phyloP scores from a whole-genome alignment of 1,140 invertebrate species.

The Ganaspis sp. region DNA sequence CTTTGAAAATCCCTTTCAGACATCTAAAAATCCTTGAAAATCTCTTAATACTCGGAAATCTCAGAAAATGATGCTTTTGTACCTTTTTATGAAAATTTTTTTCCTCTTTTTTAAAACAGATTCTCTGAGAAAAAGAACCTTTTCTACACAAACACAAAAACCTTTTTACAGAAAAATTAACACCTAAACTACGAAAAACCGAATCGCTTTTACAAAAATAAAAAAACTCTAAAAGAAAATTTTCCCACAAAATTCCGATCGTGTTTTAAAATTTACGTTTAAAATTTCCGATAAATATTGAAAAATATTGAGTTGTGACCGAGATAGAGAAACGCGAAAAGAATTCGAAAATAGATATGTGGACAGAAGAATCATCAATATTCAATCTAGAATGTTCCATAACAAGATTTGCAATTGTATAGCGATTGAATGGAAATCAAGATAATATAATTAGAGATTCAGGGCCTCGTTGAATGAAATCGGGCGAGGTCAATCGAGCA shows the following conservation, averaged over 20 bases:
- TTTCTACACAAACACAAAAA: too few species aligned
- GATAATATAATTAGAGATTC: constrained; percentile 16
- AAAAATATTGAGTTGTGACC: neutral
- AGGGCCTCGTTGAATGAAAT: constrained; percentile 11
- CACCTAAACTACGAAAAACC: too few species aligned
- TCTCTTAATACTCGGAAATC: too few species aligned
- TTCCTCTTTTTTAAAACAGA: too few species aligned
- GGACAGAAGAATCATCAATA: neutral
- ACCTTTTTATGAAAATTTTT: too few species aligned
- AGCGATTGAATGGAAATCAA: constrained; percentile 31
- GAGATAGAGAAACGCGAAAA: neutral
- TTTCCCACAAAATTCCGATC: too few species aligned
- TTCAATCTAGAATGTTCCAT: constrained; percentile 16
- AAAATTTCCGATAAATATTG: neutral
- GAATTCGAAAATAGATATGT: neutral
- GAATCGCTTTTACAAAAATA: too few species aligned
- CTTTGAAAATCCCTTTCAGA: neutral
- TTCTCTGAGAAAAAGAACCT: too few species aligned
- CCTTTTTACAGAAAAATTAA: too few species aligned
- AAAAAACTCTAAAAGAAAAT: too few species aligned
- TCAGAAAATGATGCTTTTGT: too few species aligned
- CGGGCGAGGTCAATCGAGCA: constrained; percentile 33
- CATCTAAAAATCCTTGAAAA: neutral
- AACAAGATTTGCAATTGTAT: constrained; percentile 21
- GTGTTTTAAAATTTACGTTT: neutral